Evolutionary conservation across 2,797 vertebrate species (phyloP), one percentile per base, ranked within the genome.

Genomic region (Bovichtus diacanthus): DNA sequence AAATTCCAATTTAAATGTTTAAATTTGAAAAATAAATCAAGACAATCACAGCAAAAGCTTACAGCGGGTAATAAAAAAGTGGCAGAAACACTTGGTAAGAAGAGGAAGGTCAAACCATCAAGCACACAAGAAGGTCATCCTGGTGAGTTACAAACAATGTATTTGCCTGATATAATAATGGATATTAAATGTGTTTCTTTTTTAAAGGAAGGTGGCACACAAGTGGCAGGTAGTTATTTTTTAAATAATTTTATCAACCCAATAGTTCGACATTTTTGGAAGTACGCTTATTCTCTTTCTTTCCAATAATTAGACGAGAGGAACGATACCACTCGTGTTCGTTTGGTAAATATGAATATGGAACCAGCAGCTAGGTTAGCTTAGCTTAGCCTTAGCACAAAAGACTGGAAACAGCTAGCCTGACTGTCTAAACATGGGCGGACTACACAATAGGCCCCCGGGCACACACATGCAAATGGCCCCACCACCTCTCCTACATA

Each of bases 1-100:
- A 47, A 11, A 59, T 66, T 71, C 47, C 13, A 71, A 50, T 47
- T 34, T 2, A 23, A 34, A 34, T 34, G 63, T 81, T 81, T 73
- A 21, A 2, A 64, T 74, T 77, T 38, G 41, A 82, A 82, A 38
- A 31, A 5, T 5, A 27, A 29, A 46, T 18, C 16, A 6, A n/a
- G n/a, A n/a, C n/a, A n/a, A 44, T 18, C 18, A 27, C 8, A 43
- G 29, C 27, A 49, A 11, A 18, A 12, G n/a, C 46, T 23, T 6
- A 44, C 16, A 34, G 31, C 31, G 34, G 31, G 31, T 7, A 34
- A 34, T 34, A 34, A 2, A 25, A 27, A 10, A 21, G 60, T 47
- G 51, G 31, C 50, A 25, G 13, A 49, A 31, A 23, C 5, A n/a
- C 34, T 27, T 27, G 47, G 47, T 64, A 6, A 23, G 1, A 39